Percentiles rank a stretch among this genome's conserved stretches.
These are phyloP conservation scores for Apodemus agrarius DNA, from an alignment of 2,797 vertebrate genomes.

Conservation along the genomic window DNA sequence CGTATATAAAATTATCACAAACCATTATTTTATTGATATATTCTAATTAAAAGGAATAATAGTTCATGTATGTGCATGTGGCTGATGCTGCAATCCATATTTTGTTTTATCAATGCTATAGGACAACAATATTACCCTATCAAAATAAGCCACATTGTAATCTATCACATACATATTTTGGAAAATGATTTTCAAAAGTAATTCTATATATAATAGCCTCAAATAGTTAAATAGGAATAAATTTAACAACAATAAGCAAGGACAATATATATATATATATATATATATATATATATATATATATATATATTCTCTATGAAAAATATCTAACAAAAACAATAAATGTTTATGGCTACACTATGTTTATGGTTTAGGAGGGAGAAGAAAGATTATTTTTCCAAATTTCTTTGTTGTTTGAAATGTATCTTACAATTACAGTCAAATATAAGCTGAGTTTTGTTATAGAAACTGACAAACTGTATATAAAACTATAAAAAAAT, in stretches of 20 bases:
- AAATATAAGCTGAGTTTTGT: neutral
- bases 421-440: neutral
- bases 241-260: neutral
- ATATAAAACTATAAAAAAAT: neutral
- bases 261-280: neutral
- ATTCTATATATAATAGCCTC: neutral
- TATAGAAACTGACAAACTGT: neutral
- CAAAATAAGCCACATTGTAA: neutral
- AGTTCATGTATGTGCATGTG: neutral
- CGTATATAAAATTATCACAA: neutral
- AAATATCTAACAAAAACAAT: constrained; percentile 1
- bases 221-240: neutral
- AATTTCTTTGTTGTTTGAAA: neutral
- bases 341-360: no score
- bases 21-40: neutral
- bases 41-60: neutral
- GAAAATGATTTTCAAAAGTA: constrained; percentile 10
- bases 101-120: constrained; percentile 4
- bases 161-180: neutral
- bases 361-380: neutral
- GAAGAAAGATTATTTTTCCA: neutral
- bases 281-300: no score
- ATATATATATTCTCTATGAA: neutral
- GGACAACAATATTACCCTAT: neutral
- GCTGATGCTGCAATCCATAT: neutral